phyloP scores from a whole-genome alignment of 2,113 vertebrate genomes.

The Apistogramma diplotaenia region DNA sequence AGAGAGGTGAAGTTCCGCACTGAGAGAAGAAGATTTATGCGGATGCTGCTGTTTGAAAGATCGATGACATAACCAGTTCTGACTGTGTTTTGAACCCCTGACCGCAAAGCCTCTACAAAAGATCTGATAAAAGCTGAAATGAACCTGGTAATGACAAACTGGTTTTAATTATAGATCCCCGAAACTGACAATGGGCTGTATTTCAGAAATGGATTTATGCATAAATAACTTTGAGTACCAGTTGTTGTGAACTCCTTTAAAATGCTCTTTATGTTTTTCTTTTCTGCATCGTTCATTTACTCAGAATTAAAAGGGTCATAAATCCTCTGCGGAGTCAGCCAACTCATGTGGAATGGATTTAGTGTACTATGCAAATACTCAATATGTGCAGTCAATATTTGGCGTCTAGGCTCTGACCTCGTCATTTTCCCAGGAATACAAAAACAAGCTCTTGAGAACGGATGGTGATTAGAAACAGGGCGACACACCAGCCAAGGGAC shows the following conservation, averaged over 20 bases:
- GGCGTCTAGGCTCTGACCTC: background rate
- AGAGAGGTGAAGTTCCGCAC: background rate
- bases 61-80: slow-evolving; percentile 2
- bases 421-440: background rate
- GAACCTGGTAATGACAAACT: no score
- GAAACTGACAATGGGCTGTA: background rate
- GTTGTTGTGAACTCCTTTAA: background rate
- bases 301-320: slow-evolving; percentile 4
- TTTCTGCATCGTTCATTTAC: slow-evolving; percentile 10
- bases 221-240: background rate
- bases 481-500: background rate
- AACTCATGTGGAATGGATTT: slow-evolving; percentile 43
- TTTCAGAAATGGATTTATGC: background rate
- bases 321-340: slow-evolving; percentile 19
- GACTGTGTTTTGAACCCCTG: background rate
- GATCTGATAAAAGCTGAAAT: no score
- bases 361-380: background rate
- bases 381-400: slow-evolving; percentile 13
- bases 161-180: background rate
- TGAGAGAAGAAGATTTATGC: slow-evolving; percentile 32
- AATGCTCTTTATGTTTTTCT: background rate
- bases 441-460: background rate
- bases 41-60: slow-evolving; percentile 30
- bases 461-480: background rate
- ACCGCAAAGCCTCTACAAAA: background rate